A percentile compares a stretch with the other conserved stretches of the same genome.
phyloP scores from a whole-genome alignment of 2,888 invertebrate species.

The Limnephilus auricula region DNA sequence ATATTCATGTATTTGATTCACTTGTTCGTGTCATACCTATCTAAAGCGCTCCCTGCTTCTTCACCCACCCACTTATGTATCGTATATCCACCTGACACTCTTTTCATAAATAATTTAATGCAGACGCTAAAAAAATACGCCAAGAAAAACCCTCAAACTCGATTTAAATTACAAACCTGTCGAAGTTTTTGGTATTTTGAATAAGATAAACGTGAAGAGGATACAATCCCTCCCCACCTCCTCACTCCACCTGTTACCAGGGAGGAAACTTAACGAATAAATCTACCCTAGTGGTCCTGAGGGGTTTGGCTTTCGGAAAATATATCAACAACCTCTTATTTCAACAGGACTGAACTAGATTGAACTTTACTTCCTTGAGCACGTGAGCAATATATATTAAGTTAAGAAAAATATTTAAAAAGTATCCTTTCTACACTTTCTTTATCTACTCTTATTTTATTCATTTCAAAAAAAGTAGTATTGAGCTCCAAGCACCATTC shows the following conservation, averaged over 20 bases:
- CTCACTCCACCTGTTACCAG: slow-evolving; percentile 6
- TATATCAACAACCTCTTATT: slow-evolving; percentile 28
- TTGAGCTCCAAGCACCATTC: too few relatives aligned
- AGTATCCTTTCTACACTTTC: neutral
- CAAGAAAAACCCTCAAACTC: neutral
- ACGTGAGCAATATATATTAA: neutral
- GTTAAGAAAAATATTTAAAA: neutral
- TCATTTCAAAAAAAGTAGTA: too few relatives aligned
- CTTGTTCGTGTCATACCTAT: neutral
- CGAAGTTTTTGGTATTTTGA: slow-evolving; percentile 3
- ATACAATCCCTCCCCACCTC: neutral
- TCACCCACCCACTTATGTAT: neutral
- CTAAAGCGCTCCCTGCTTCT: neutral
- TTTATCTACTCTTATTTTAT: too few relatives aligned
- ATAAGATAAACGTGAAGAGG: slow-evolving; percentile 47
- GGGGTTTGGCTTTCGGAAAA: slow-evolving; percentile 8
- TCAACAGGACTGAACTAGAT: neutral
- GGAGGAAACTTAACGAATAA: slow-evolving; percentile 44
- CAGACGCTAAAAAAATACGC: neutral
- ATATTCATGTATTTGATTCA: neutral
- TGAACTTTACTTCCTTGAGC: neutral
- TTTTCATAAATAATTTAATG: neutral
- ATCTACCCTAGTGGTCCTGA: slow-evolving; percentile 39
- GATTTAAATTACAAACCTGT: neutral
- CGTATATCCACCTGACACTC: neutral